A percentile compares a stretch with the other conserved stretches of the same genome.
Conservation (phyloP, 1,140 invertebrate genomes). For the Bombus balteatus region DNA sequence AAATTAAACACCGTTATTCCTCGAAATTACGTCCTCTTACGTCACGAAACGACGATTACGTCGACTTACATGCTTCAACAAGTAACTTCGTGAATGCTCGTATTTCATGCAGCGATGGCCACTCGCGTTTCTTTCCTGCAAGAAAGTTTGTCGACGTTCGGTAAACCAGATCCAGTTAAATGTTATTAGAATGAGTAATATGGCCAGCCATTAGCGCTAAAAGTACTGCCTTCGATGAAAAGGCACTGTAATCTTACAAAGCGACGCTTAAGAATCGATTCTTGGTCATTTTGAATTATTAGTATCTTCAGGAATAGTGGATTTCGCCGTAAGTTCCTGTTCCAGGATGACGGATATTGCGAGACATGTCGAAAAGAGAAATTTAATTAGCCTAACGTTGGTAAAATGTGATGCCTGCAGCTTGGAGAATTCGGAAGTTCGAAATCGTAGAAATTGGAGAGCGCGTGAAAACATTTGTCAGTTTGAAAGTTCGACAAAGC, state of each 20-base stretch:
- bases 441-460: too few species aligned
- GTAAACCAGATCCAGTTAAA: background rate
- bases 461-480: too few species aligned
- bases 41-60: constrained; percentile 17
- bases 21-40: constrained; percentile 32
- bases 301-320: background rate
- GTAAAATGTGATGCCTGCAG: too few species aligned
- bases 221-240: too few species aligned
- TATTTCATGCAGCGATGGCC: constrained; percentile 24
- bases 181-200: background rate
- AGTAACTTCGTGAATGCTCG: background rate
- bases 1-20: constrained; percentile 21
- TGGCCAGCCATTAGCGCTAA: background rate
- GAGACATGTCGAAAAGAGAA: background rate
- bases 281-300: background rate
- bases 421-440: too few species aligned
- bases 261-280: background rate
- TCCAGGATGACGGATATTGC: background rate
- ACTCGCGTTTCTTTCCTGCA: constrained; percentile 13
- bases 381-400: background rate
- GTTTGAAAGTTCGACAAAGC: too few species aligned
- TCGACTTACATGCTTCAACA: background rate
- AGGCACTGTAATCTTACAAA: background rate
- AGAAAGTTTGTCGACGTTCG: background rate
- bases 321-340: background rate